Conservation (phyloP, 1,140 invertebrate genomes). For the Bradysia coprophila region DNA sequence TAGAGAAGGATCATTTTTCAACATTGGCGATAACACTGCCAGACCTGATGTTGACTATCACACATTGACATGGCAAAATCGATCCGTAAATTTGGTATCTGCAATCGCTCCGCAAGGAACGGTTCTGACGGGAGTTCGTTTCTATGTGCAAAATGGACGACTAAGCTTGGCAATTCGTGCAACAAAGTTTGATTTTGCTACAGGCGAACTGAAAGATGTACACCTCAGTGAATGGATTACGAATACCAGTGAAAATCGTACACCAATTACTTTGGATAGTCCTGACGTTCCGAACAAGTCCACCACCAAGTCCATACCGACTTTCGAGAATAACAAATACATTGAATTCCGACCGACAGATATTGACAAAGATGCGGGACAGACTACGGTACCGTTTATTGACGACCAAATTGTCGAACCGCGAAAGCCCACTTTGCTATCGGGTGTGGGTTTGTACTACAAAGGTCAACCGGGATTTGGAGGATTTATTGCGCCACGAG, state of each 20-base stretch:
- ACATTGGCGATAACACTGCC: slow-evolving; percentile 38
- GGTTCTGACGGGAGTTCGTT: slow-evolving; percentile 36
- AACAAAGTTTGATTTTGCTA: slow-evolving; percentile 60
- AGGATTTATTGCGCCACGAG: slow-evolving; percentile 47
- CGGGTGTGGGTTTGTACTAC: slow-evolving; percentile 51
- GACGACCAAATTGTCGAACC: slow-evolving; percentile 47
- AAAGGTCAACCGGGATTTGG: slow-evolving; percentile 44
- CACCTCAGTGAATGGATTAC: slow-evolving; percentile 57
- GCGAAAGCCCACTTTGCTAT: slow-evolving; percentile 26
- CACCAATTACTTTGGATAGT: slow-evolving; percentile 31
- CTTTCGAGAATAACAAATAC: slow-evolving; percentile 46
- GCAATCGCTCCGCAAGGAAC: slow-evolving; percentile 47
- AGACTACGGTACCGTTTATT: slow-evolving; percentile 63
- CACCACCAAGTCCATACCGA: slow-evolving; percentile 27
- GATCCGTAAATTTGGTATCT: slow-evolving; percentile 66
- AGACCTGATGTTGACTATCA: slow-evolving; percentile 47
- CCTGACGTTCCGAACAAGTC: slow-evolving; percentile 47
- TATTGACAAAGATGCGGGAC: slow-evolving; percentile 48
- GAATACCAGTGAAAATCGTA: slow-evolving; percentile 60
- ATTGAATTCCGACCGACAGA: slow-evolving; percentile 49
- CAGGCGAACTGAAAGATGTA: slow-evolving; percentile 39
- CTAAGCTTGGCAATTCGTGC: slow-evolving; percentile 64
- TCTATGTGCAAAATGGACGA: slow-evolving; percentile 55
- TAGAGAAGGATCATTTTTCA: slow-evolving; percentile 34
- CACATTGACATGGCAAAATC: slow-evolving; percentile 48